These are phyloP conservation scores for Oscheius sp. DNA, from an alignment of 2,888 invertebrate species.

Conservation along the genomic window DNA sequence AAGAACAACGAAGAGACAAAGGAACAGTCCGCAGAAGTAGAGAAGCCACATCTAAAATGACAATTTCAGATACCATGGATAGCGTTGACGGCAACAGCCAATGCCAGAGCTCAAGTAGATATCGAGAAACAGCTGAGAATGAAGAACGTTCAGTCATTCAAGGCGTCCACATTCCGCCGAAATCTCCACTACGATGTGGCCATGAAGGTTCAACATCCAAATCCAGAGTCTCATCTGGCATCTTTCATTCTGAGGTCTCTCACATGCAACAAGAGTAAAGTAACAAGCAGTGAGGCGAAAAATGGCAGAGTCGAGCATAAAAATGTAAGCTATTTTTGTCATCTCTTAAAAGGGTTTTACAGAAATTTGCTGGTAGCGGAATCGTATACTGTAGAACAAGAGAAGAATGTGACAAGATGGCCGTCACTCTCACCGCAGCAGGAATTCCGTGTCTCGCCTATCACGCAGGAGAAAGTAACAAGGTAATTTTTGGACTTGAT, in stretches of 20 bases:
- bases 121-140: conserved; percentile 83
- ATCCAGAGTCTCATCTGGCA: conserved; percentile 76
- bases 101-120: conserved; percentile 84
- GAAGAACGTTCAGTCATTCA: conserved; percentile 77
- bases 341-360: background rate
- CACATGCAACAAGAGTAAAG: conserved; percentile 24
- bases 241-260: conserved; percentile 72
- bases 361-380: conserved; percentile 74
- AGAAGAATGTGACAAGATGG: conserved; percentile 88
- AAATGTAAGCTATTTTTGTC: conserved; percentile 24
- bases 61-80: conserved; percentile 62
- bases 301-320: conserved; percentile 25
- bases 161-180: conserved; percentile 86
- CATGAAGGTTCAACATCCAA: conserved; percentile 82
- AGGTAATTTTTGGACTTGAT: conserved; percentile 39
- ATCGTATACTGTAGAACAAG: conserved; percentile 95
- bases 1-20: conserved; percentile 4
- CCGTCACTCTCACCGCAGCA: conserved; percentile 81
- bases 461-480: conserved; percentile 67
- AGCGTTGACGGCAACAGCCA: conserved; percentile 95
- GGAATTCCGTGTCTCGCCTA: conserved; percentile 67
- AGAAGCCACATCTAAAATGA: conserved; percentile 5
- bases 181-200: conserved; percentile 95
- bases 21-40: background rate
- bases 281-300: conserved; percentile 16